Base-by-base conservation (phyloP, 1,140 invertebrate species). In the Apocrypta bakeri region DNA sequence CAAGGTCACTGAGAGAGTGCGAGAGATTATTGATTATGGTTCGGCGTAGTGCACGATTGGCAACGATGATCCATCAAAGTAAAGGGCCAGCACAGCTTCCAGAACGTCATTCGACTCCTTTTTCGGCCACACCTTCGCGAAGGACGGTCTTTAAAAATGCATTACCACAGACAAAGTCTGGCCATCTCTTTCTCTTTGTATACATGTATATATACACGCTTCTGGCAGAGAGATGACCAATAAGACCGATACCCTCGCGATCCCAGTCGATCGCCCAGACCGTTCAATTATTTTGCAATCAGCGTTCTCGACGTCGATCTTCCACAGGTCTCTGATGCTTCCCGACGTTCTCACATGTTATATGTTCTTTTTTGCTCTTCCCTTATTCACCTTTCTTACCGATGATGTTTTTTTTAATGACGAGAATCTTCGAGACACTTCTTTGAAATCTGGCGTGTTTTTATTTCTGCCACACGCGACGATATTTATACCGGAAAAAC, bases 231-330 rank as follows among this genome's bases (percentile, higher is more conserved):
- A 27, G 48, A 56, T 56, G 40, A 73, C 86, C 89, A 88, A 89
- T 89, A 87, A 89, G 85, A 83, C 89, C 89, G 86, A 90, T 90
- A 87, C 79, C 82, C 86, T 82, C 85, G 85, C 83, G 86, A 89
- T 89, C 84, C 84, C 82, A 84, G 75, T 87, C 88, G 89, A 90
- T 89, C 86, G 85, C 80, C 68, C 84, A 25, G 85, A 85, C 84
- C 88, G 83, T 89, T 89, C 89, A 90, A 90, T 90, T 90, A 90
- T 90, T 90, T 90, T 87, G 88, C 89, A 88, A 90, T 90, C 88
- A 89, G 80, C 85, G 84, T 83, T 64, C 68, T 48, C 79, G 73
- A 14, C 29, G 68, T 37, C 68, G 31, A 14, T 80, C 17, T 56
- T 71, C 31, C 17, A 17, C 42, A 61, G 12, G 11, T n/a, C 11